Conservation (phyloP, 37 sponge, comb jelly and placozoan genomes). For the Agelas oroides region DNA sequence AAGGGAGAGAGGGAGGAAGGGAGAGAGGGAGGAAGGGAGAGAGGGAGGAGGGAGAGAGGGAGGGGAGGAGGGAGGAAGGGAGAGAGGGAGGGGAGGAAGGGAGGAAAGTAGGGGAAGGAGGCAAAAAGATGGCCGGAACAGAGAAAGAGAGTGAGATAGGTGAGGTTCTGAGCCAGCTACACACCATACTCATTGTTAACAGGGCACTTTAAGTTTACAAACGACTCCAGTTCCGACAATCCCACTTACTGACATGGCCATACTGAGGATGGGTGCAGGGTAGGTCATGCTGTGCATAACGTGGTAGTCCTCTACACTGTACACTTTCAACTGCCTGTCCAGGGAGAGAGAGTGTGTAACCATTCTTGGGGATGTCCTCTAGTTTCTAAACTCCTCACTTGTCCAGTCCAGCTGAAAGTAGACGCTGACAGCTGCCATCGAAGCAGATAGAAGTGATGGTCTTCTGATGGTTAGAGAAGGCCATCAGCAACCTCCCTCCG, state of each 20-base stretch:
- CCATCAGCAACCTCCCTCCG: constrained; percentile 63
- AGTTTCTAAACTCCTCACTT: constrained; percentile 58
- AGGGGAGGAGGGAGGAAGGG: too few relatives aligned
- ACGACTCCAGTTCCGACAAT: too few relatives aligned
- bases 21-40: constrained; percentile 43
- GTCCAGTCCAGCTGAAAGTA: constrained; percentile 91
- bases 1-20: constrained; percentile 55
- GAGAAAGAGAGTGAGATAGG: too few relatives aligned
- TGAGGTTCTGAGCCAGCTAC: too few relatives aligned
- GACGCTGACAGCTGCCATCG: constrained; percentile 76
- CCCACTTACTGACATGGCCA: constrained; percentile 87
- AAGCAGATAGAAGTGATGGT: constrained; percentile 88
- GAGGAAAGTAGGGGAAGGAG: too few relatives aligned
- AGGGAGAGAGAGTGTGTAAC: too few relatives aligned
- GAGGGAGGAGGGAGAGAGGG: constrained; percentile 11
- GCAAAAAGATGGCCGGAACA: too few relatives aligned
- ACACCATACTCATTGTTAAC: too few relatives aligned
- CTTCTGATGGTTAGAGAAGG: constrained; percentile 97
- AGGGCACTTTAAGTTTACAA: too few relatives aligned
- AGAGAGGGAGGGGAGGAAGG: too few relatives aligned
- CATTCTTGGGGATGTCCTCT: too few relatives aligned
- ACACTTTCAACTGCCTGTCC: constrained; percentile 92
- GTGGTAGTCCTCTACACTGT: constrained; percentile 82
- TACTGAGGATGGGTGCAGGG: constrained; percentile 87
- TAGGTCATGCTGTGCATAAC: constrained; percentile 89